A percentile compares a stretch with the other conserved stretches of the same genome.
Conservation (phyloP, 2,113 vertebrate species). For the Psephotus haematonotus region DNA sequence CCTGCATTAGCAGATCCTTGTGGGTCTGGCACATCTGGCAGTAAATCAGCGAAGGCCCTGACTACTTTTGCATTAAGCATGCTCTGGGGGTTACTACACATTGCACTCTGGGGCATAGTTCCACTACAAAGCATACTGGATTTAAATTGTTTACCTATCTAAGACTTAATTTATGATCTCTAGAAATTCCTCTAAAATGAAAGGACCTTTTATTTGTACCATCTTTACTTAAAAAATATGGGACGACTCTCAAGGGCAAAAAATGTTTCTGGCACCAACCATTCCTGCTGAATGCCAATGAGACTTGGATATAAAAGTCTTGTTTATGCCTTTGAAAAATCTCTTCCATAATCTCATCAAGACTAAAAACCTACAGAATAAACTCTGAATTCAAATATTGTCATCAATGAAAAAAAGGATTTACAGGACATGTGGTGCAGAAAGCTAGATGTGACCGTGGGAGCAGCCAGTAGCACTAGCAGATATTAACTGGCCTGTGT, state of each 20-base stretch:
- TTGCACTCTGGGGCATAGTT: not conserved
- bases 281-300: not conserved
- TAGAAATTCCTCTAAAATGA: not conserved
- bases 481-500: not conserved
- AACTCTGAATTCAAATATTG: not conserved
- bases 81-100: not conserved
- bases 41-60: not conserved
- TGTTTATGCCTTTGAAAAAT: not conserved
- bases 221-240: not conserved
- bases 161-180: not conserved
- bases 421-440: not conserved
- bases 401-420: not conserved
- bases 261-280: not conserved
- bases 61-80: not conserved
- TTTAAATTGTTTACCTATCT: slow-evolving; percentile 11
- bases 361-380: not conserved
- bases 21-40: not conserved
- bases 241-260: not conserved
- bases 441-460: not conserved
- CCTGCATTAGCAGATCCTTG: accelerated
- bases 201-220: not conserved
- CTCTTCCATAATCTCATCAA: slow-evolving; percentile 2
- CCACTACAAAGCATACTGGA: not conserved
- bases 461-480: not conserved
- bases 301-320: not conserved